These are phyloP conservation scores for Lophochroa leadbeateri DNA, from an alignment of 2,113 vertebrate genomes.

Conservation along the genomic window DNA sequence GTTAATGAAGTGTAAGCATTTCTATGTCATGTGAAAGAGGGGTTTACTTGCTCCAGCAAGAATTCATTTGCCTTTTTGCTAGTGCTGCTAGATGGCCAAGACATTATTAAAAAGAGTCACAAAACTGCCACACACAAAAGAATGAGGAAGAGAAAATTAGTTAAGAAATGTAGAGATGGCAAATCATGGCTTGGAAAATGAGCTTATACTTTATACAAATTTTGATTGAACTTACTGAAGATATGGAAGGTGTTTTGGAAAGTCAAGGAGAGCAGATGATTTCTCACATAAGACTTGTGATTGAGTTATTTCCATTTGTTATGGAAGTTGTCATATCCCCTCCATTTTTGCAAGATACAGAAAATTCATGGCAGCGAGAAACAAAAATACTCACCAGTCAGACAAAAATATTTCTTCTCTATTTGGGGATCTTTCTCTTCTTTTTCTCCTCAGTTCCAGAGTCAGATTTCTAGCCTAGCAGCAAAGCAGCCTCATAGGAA, in stretches of 20 bases:
- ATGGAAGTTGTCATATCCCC: neutral
- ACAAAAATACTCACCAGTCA: neutral
- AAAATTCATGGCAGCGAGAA: constrained; percentile 2
- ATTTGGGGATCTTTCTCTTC: neutral
- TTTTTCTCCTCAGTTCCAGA: neutral
- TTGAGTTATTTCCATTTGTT: constrained; percentile 1
- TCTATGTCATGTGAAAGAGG: neutral
- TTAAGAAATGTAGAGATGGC: neutral
- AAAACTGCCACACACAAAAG: neutral
- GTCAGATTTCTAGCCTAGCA: constrained; percentile 1
- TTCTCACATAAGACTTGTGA: neutral
- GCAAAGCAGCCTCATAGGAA: constrained; percentile 17
- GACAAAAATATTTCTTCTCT: neutral
- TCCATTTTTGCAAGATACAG: neutral
- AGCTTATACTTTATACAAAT: neutral
- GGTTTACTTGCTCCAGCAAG: neutral
- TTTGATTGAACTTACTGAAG: neutral
- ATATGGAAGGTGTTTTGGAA: neutral
- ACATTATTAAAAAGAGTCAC: neutral
- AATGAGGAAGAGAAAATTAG: neutral
- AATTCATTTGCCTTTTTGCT: constrained; percentile 19
- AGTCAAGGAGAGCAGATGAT: neutral
- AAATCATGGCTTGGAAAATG: neutral
- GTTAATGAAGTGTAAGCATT: constrained; percentile 40
- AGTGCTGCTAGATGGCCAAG: neutral